Base-by-base conservation (phyloP, 2,113 vertebrate genomes). In the Amphilophus citrinellus region DNA sequence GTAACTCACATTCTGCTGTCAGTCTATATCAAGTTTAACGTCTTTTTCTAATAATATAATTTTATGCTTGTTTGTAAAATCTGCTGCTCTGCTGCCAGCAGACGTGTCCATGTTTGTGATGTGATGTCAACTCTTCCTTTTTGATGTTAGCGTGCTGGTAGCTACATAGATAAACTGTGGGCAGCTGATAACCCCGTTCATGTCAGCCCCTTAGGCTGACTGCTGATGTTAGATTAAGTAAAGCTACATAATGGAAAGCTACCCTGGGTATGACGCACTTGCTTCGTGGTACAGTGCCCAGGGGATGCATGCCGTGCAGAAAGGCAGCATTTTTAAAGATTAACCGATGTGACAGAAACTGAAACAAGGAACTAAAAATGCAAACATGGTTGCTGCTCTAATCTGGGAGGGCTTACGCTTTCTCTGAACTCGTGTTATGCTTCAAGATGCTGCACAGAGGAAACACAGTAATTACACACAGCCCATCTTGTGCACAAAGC, bases 381-480 rank as follows among this genome's bases (percentile, higher is more conserved):
- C 66, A 71, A 50, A 71, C 15, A 2, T 20, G 44, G 5, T 30
- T 7, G 6, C 10, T n/a, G 47, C 68, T 56, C 10, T 30, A 53
- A 73, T 20, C 24, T n/a, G 0, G 68, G 27, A 73, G 68, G 68
- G 14, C 47, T 35, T 0, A 50, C 47, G 3, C 44, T 14, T 73
- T 73, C 66, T 1, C 66, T 53, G 66, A 24, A 73, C 27, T 32
- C 10, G 10, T 32, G 27, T 73, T 73, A 32, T 3, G 10, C 27
- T 73, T 73, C 22, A 0, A 77, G 22, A 60, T 11, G 0, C 44
- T 39, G 44, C 78, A 53, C 17, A 61, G 59, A 62, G 61, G 80
- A 83, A 85, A 80, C 77, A 32, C 32, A 27, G 39, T 85, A 75
- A 90, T 90, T 85, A 90, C 50, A 87, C 10, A 10, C 3, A 15